Evolutionary conservation across 2,113 vertebrate species (phyloP).

Genomic region (Nematolebias whitei): DNA sequence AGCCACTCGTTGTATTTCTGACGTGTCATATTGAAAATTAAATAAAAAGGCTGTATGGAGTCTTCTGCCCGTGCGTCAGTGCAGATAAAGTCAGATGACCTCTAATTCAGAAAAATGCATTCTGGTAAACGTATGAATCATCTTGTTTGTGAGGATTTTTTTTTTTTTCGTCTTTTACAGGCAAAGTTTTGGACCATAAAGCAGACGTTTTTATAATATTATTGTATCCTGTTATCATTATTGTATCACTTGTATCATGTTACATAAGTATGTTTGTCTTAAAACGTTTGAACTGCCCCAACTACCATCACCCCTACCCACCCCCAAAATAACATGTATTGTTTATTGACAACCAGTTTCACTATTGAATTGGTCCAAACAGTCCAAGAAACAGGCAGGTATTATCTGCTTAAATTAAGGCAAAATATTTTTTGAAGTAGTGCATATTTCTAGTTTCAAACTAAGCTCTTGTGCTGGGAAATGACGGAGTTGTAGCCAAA

Average conservation of each 20-base stretch:
- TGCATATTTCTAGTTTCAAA: no score
- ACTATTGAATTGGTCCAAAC: conserved; percentile 32
- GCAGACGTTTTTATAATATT: conserved; percentile 11
- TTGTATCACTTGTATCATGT: no score
- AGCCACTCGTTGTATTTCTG: conserved; percentile 54
- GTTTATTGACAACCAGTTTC: conserved; percentile 22
- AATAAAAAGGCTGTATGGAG: background rate
- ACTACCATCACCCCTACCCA: no score
- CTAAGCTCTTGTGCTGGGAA: no score
- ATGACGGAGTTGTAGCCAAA: no score
- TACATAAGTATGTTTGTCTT: conserved; percentile 6
- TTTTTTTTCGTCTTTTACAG: conserved; percentile 6
- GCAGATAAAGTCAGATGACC: conserved; percentile 30
- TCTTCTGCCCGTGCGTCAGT: conserved; percentile 11
- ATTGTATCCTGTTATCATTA: conserved; percentile 40
- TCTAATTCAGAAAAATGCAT: conserved; percentile 32
- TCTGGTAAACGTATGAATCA: conserved; percentile 28
- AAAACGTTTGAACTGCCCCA: background rate
- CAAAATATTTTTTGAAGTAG: no score
- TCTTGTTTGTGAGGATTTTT: conserved; percentile 6
- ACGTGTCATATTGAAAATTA: background rate
- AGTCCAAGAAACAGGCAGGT: conserved; percentile 30
- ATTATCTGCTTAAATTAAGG: conserved; percentile 15
- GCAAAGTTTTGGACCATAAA: conserved; percentile 4
- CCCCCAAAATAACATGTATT: background rate